Conservation (phyloP, 2,113 vertebrate genomes). For the Tiliqua scincoides region DNA sequence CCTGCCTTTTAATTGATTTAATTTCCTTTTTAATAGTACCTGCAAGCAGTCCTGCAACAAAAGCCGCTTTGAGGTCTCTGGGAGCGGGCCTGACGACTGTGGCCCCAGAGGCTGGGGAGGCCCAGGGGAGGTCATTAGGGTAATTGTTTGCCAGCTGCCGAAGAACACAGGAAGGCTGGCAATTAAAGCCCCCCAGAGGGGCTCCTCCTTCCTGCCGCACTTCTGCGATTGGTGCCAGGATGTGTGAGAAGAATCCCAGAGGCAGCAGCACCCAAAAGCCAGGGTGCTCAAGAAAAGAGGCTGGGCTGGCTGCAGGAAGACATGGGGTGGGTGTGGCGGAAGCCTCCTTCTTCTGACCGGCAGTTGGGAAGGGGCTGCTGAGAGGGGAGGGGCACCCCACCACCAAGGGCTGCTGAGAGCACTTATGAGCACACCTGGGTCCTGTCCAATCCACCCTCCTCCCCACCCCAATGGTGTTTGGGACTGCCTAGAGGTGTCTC, state of each 20-base stretch:
- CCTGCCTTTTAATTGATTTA: constrained; percentile 38
- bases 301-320: neutral
- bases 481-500: too few species aligned
- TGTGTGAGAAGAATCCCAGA: neutral
- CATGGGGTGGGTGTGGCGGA: neutral
- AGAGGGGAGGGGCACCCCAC: neutral
- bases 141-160: neutral
- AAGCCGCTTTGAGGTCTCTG: constrained; percentile 51
- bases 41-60: constrained; percentile 47
- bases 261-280: too few species aligned
- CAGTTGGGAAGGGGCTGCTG: neutral
- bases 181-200: constrained; percentile 26
- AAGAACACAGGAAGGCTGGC: neutral
- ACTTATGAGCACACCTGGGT: too few species aligned
- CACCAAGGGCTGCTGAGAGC: too few species aligned
- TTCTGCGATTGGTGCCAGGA: neutral
- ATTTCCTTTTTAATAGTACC: constrained; percentile 46
- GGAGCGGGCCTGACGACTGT: constrained; percentile 26
- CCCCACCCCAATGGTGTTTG: too few species aligned
- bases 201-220: rapidly evolving
- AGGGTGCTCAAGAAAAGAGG: neutral
- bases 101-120: constrained; percentile 36
- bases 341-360: neutral
- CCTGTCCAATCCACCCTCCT: too few species aligned
- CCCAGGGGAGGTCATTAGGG: constrained; percentile 61